phyloP scores from a whole-genome alignment of 1,140 invertebrate species.

The Eurytemora carolleeae region DNA sequence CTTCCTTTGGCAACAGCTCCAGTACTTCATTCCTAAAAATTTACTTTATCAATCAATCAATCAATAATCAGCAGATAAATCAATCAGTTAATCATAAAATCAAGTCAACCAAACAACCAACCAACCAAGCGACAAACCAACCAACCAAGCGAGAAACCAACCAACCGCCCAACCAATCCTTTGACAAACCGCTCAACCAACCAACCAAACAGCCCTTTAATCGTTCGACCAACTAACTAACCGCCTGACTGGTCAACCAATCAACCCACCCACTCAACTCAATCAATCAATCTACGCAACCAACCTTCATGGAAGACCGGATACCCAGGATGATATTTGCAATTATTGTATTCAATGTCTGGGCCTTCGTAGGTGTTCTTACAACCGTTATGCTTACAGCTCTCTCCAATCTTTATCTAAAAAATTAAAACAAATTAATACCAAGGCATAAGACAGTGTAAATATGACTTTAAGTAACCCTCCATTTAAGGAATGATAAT shows the following conservation, averaged over 20 bases:
- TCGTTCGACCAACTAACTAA: too few relatives aligned
- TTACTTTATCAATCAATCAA: neutral
- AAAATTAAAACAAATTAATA: neutral
- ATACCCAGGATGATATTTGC: constrained; percentile 63
- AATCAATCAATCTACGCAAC: too few relatives aligned
- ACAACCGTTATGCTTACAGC: constrained; percentile 73
- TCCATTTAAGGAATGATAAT: too few relatives aligned
- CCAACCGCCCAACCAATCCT: constrained; percentile 24
- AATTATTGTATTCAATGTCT: constrained; percentile 40
- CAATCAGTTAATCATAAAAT: neutral
- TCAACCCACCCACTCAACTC: too few relatives aligned
- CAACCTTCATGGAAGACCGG: constrained; percentile 88
- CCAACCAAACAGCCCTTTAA: constrained; percentile 18
- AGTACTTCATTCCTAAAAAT: constrained; percentile 61
- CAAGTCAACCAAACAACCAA: constrained; percentile 17
- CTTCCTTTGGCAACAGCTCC: constrained; percentile 83
- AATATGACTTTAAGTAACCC: neutral
- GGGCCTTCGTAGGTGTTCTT: constrained; percentile 48
- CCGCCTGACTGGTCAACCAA: neutral
- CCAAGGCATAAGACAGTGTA: neutral
- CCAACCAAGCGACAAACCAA: too few relatives aligned
- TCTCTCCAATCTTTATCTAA: constrained; percentile 47
- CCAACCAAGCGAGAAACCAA: too few relatives aligned
- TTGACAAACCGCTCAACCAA: constrained; percentile 22
- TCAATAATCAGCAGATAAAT: neutral